A percentile compares a stretch with the other conserved stretches of the same genome.
Evolutionary conservation across 2,113 vertebrate species (phyloP).

Genomic region (Mesocricetus auratus): DNA sequence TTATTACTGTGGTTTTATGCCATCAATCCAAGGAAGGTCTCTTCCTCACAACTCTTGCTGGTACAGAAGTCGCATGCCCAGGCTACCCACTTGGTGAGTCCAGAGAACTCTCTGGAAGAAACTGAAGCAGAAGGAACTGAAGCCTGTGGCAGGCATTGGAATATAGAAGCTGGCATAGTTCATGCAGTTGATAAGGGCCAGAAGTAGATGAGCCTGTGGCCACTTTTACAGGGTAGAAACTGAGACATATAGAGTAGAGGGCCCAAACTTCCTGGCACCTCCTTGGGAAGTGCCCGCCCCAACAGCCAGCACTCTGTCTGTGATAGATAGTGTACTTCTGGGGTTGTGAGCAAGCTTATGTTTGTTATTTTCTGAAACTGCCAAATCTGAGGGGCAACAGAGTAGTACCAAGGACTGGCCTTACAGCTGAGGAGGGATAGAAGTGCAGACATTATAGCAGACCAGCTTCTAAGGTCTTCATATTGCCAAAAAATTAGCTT

Average conservation of each 20-base stretch:
- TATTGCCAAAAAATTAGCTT: background rate
- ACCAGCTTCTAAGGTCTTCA: background rate
- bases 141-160: accelerated
- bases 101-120: background rate
- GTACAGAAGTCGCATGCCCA: background rate
- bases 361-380: background rate
- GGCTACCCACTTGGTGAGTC: accelerated
- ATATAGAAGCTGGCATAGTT: too few species aligned
- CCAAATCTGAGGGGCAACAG: background rate
- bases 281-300: background rate
- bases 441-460: accelerated
- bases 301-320: accelerated
- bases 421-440: background rate
- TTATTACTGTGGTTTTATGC: background rate
- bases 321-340: background rate
- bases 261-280: too few species aligned
- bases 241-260: background rate
- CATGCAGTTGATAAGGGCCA: accelerated
- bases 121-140: background rate
- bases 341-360: background rate
- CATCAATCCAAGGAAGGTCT: too few species aligned
- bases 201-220: background rate
- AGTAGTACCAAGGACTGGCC: background rate
- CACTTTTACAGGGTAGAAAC: background rate
- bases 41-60: background rate